A percentile compares a stretch with the other conserved stretches of the same genome.
These are phyloP conservation scores for Oreortyx pictus DNA, from an alignment of 2,797 vertebrate genomes.

Conservation along the genomic window DNA sequence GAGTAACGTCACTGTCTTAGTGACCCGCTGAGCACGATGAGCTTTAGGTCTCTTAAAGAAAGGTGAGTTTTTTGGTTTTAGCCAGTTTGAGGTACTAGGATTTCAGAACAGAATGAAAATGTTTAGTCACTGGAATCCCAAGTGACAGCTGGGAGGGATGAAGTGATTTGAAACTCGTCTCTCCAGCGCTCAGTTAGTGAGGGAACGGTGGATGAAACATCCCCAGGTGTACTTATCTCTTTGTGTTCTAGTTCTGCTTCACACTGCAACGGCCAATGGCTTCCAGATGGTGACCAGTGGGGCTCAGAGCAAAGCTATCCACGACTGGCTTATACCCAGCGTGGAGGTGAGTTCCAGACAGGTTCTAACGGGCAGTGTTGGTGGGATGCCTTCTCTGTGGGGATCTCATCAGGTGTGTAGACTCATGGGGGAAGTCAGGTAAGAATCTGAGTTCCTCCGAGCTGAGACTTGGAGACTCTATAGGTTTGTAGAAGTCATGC, in stretches of 20 bases:
- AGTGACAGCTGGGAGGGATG: not conserved
- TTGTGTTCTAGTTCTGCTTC: constrained; percentile 86
- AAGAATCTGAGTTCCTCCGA: not conserved
- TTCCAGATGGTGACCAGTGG: constrained; percentile 99
- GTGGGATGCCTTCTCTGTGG: not conserved
- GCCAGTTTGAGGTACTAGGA: not conserved
- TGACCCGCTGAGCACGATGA: not conserved
- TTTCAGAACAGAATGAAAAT: not conserved
- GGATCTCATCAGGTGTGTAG: not conserved
- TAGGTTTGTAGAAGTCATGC: not conserved
- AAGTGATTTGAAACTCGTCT: not conserved
- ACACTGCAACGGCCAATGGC: constrained; percentile 96
- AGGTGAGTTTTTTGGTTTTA: not conserved
- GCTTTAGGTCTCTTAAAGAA: not conserved
- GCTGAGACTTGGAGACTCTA: not conserved
- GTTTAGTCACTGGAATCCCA: accelerated
- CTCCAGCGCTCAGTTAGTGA: not conserved
- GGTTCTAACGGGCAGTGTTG: not conserved
- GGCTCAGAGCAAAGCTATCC: constrained; percentile 95
- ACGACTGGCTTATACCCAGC: constrained; percentile 97
- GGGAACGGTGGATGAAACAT: not conserved
- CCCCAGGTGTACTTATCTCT: not conserved
- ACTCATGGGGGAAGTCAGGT: not conserved
- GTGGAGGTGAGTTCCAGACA: constrained; percentile 87
- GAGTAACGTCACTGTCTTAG: not conserved